These are phyloP conservation scores for Caranx melampygus DNA, from an alignment of 2,113 vertebrate genomes.

Conservation along the genomic window DNA sequence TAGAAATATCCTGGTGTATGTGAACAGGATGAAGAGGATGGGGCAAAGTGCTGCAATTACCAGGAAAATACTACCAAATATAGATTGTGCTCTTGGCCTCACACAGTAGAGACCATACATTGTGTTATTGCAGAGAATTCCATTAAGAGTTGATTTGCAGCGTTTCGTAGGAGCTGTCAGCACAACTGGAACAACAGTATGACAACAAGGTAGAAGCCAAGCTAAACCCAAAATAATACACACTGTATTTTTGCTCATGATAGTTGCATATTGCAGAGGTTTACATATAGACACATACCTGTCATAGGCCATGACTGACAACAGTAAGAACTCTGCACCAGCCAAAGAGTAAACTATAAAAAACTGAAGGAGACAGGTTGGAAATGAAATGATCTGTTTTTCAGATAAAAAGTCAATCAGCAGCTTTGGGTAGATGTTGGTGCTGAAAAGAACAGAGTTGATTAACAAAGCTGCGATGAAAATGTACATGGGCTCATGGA, in stretches of 20 bases:
- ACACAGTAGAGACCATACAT: conserved; percentile 26
- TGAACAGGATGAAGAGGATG: conserved; percentile 37
- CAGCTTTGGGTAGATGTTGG: conserved; percentile 36
- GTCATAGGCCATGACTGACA: conserved; percentile 42
- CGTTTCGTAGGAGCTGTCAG: background rate
- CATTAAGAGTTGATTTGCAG: background rate
- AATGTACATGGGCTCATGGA: conserved; percentile 63
- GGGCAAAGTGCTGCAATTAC: background rate
- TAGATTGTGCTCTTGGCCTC: rapidly evolving
- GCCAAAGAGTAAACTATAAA: background rate
- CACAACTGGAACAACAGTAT: rapidly evolving
- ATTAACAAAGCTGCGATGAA: conserved; percentile 50
- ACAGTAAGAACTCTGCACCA: conserved; percentile 12
- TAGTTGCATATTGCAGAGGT: conserved; percentile 52
- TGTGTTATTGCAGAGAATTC: conserved; percentile 39
- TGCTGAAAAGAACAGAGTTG: conserved; percentile 35
- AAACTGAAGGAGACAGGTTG: conserved; percentile 51
- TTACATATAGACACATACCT: conserved; percentile 55
- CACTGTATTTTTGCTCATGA: conserved; percentile 22
- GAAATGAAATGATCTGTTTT: conserved; percentile 13
- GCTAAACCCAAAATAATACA: background rate
- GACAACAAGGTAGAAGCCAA: conserved; percentile 24
- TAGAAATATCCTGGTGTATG: conserved; percentile 49
- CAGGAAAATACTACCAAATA: background rate
- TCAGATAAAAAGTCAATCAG: conserved; percentile 44